These are phyloP conservation scores for Naso thynnoides DNA, from an alignment of 2,797 vertebrate genomes.

Conservation along the genomic window DNA sequence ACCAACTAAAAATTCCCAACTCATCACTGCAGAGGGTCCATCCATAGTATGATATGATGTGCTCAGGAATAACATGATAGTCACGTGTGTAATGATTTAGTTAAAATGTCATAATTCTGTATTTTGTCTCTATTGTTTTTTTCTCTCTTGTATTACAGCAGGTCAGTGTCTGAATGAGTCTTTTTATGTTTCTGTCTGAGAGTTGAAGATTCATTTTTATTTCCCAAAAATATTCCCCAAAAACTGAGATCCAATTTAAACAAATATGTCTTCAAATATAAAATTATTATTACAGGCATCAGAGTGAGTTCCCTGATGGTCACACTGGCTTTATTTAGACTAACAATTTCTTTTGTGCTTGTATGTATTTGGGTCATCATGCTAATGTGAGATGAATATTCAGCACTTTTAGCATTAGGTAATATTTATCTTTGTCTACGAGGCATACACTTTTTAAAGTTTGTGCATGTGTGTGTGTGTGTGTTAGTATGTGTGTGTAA, in stretches of 20 bases:
- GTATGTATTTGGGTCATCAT: conserved; percentile 31
- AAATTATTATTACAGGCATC: not conserved
- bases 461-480: conserved; percentile 16
- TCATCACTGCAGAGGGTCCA: not conserved
- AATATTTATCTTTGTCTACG: not conserved
- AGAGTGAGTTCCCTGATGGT: not conserved
- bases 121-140: not conserved
- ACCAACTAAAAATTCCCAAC: not conserved
- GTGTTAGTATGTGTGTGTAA: conserved; percentile 15
- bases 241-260: not conserved
- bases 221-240: not conserved
- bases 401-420: not conserved
- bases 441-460: not conserved
- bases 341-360: not conserved
- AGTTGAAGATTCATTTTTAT: not conserved
- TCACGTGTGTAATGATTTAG: not conserved
- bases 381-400: conserved; percentile 8
- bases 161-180: not conserved
- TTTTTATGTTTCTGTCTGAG: not conserved
- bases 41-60: not conserved
- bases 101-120: not conserved
- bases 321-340: not conserved
- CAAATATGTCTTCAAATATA: not conserved
- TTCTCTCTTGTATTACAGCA: not conserved
- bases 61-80: not conserved